Base-by-base conservation (phyloP, 64 coral and sea anemone species). In the Anthopleura sola region DNA sequence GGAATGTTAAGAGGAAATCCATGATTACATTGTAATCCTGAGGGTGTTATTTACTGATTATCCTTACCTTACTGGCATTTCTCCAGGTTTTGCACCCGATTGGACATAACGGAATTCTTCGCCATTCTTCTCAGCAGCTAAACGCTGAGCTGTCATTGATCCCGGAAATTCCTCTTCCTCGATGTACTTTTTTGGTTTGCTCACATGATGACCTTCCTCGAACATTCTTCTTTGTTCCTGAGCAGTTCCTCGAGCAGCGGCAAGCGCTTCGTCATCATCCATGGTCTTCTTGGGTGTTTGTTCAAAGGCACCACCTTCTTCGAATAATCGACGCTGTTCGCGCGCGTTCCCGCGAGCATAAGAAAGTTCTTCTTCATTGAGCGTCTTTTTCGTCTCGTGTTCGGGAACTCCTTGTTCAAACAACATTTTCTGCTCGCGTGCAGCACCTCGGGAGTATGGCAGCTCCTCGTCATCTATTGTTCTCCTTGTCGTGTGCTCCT, bases 81-180 rank as follows among this genome's bases (percentile, higher is more conserved):
- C 75, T 36, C 75, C 75, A 15, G 75, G 75, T 78, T 7, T 78
- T 2, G 75, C 75, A 17, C 38, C 75, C 36, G 75, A 39, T 18
- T 37, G 13, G 13, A 78, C 75, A 46, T 79, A 79, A 3, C 24
- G 38, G 2, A 10, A 40, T 26, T 79, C 76, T 48, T 79, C 76
- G 15, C 38, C 76, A 79, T 79, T 79, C 37, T 12, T 79, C 24
- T 79, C 76, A 15, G 37, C 76, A 44, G 76, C 44, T 16, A 47
- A 48, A 47, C 29, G 34, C 28, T 49, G 36, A 23, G 50, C 82
- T 58, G 82, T 83, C 40, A 55, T 49, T 83, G 90, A 83, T 6
- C 78, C 85, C 6, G 77, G 85, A 19, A 92, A 80, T 74, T 87
- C 57, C 17, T 92, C 78, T 36, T 87, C 84, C 36, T 87, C 84